phyloP scores from a whole-genome alignment of 2,888 invertebrate genomes.

The Osmoderma eremita region DNA sequence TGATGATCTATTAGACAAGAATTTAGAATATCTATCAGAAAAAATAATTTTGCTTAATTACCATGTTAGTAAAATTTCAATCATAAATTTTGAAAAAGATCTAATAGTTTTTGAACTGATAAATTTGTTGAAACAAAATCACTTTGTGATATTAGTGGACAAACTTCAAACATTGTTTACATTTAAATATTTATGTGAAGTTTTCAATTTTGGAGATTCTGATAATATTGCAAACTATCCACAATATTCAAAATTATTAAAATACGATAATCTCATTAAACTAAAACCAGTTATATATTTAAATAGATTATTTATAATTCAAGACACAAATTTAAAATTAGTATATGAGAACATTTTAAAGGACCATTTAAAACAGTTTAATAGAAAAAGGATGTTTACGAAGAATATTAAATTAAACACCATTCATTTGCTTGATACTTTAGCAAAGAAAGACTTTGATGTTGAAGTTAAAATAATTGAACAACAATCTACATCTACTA shows the following conservation, averaged over 20 bases:
- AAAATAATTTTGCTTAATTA: conserved; percentile 44
- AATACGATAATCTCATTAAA: conserved; percentile 43
- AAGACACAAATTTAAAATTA: conserved; percentile 32
- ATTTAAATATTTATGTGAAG: conserved; percentile 16
- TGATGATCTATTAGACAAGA: conserved; percentile 28
- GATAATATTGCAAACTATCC: conserved; percentile 11
- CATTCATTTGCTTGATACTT: conserved; percentile 2
- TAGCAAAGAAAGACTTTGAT: conserved; percentile 1
- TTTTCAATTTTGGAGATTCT: conserved; percentile 16
- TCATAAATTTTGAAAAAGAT: conserved; percentile 39
- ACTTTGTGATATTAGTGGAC: conserved; percentile 54
- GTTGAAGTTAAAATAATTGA: conserved; percentile 12
- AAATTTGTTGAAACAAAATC: conserved; percentile 49
- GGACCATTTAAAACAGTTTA: conserved; percentile 45
- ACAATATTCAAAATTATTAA: conserved; percentile 40
- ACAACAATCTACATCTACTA: conserved; percentile 1
- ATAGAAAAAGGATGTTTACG: conserved; percentile 41
- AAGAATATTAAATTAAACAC: conserved; percentile 38
- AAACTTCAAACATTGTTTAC: conserved; percentile 15
- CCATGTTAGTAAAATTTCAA: conserved; percentile 44
- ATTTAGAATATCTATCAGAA: conserved; percentile 36
- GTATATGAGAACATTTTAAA: conserved; percentile 46
- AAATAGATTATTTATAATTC: conserved; percentile 42
- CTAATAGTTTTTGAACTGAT: conserved; percentile 47
- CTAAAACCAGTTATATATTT: conserved; percentile 41